Evolutionary conservation across 2,888 invertebrate genomes (phyloP), one percentile per base, ranked within the genome.

Genomic region (Limnephilus auricula): DNA sequence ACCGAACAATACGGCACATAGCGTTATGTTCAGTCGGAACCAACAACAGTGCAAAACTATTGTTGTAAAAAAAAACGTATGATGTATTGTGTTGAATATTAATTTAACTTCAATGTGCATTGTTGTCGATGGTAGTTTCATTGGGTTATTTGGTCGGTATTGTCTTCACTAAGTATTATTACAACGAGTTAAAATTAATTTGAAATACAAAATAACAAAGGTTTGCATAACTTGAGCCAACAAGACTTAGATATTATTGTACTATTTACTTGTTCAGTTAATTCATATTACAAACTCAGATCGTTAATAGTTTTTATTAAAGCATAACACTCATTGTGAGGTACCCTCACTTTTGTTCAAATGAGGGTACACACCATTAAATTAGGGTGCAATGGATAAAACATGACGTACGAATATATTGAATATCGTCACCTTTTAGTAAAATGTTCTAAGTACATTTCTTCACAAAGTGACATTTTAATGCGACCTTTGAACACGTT

Each of bases 81-180:
- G 30, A 80, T 30, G 80, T 18, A 83, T 83, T 83, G 83, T 83
- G 83, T 65, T 25, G n/a, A 32, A 83, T 37, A 34, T 83, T 45
- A 15, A 45, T 15, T 83, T 83, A 83, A 83, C 37, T 83, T 37
- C 34, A 83, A 83, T 25, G 25, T 2, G 65, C 65, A 25, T 65
- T 65, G 65, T 65, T 65, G 65, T 65, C 25, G 65, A 25, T 25
- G 65, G 65, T 65, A n/a, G 65, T 65, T 65, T 65, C 65, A 65
- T 65, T 65, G 65, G 25, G 65, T n/a, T 6, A 9, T 65, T 40
- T 65, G n/a, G 6, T 65, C 6, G 65, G 65, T 65, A 65, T 65
- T 65, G 65, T 65, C 25, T 65, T 65, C 65, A n/a, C 2, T n/a
- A 65, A 65, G 65, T 65, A n/a, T 65, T 65, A 65, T n/a, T n/a